phyloP scores from a whole-genome alignment of 2,888 invertebrate species.

The Protula sp. region DNA sequence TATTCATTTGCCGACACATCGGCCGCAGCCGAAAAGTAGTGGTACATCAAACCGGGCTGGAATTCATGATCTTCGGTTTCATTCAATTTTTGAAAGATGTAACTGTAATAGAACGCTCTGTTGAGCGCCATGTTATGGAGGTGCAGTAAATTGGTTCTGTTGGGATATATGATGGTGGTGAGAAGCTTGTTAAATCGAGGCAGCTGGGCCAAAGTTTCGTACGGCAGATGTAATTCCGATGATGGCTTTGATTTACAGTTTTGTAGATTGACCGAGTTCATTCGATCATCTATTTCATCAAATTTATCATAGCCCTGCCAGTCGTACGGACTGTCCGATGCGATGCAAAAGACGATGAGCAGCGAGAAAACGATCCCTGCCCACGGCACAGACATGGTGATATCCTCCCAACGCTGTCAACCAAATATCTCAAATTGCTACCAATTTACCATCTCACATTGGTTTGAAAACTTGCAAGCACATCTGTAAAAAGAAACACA shows the following conservation, averaged over 20 bases:
- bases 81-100: constrained; percentile 32
- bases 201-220: constrained; percentile 72
- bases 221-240: constrained; percentile 75
- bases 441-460: too few relatives aligned
- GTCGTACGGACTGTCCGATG: constrained; percentile 56
- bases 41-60: constrained; percentile 98
- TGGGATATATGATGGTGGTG: constrained; percentile 68
- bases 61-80: constrained; percentile 49
- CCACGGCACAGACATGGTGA: too few relatives aligned
- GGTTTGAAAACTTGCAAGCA: too few relatives aligned
- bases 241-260: constrained; percentile 86
- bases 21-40: constrained; percentile 87
- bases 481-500: too few relatives aligned
- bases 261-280: constrained; percentile 76
- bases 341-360: not conserved
- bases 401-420: too few relatives aligned
- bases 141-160: constrained; percentile 86
- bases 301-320: constrained; percentile 88
- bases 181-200: constrained; percentile 58
- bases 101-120: constrained; percentile 82
- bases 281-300: constrained; percentile 77
- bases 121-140: constrained; percentile 95
- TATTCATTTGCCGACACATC: constrained; percentile 89
- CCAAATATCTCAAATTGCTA: too few relatives aligned
- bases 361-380: too few relatives aligned